Evolutionary conservation across 1,140 invertebrate genomes (phyloP).

Genomic region (Pachyrhynchus sulphureomaculatus): DNA sequence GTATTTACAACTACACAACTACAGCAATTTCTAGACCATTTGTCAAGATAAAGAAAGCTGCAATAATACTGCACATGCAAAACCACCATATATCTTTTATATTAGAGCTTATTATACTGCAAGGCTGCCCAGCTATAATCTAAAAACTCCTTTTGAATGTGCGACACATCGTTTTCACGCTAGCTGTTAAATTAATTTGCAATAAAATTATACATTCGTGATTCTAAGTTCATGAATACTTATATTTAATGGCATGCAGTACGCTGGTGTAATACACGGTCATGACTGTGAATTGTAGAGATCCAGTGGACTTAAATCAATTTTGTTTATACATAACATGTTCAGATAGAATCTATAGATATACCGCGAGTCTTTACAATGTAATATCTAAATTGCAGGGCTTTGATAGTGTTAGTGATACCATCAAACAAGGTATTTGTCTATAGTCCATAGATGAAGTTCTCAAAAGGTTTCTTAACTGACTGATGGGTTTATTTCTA

Average conservation of each 20-base stretch:
- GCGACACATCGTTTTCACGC: slow-evolving; percentile 26
- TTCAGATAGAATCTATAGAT: too few relatives aligned
- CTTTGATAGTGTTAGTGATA: too few relatives aligned
- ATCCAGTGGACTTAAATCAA: too few relatives aligned
- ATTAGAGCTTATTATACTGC: slow-evolving; percentile 25
- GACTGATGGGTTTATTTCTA: too few relatives aligned
- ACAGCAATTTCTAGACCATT: not conserved
- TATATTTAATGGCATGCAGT: slow-evolving; percentile 8
- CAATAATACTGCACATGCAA: slow-evolving; percentile 14
- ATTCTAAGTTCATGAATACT: slow-evolving; percentile 23
- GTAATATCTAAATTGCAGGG: too few relatives aligned
- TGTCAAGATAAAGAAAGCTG: slow-evolving; percentile 12
- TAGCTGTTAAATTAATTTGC: slow-evolving; percentile 27
- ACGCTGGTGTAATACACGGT: not conserved
- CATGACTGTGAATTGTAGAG: too few relatives aligned
- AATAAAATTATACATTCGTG: slow-evolving; percentile 32
- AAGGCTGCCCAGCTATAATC: slow-evolving; percentile 18
- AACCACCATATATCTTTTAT: slow-evolving; percentile 23
- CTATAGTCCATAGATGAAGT: too few relatives aligned
- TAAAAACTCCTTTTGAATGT: slow-evolving; percentile 24
- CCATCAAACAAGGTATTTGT: too few relatives aligned
- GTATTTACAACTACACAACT: too few relatives aligned
- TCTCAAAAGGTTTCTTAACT: too few relatives aligned
- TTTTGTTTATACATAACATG: too few relatives aligned
- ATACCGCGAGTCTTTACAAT: too few relatives aligned